Percentiles rank a stretch among this genome's conserved stretches.
These are phyloP conservation scores for Limenitis camilla DNA, from an alignment of 2,888 invertebrate genomes.

Conservation along the genomic window DNA sequence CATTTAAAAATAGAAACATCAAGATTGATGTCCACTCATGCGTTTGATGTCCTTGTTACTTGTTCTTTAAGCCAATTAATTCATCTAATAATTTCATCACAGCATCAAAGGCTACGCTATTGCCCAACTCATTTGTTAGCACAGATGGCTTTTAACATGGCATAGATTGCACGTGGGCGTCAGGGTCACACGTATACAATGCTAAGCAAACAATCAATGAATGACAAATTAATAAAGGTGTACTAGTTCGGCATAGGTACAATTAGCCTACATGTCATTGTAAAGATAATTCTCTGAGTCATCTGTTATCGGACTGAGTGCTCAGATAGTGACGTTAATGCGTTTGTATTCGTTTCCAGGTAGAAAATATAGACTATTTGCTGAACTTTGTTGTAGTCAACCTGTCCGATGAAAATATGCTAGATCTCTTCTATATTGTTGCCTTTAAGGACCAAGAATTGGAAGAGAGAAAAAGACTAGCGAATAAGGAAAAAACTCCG, in stretches of 20 bases:
- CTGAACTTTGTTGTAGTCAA: no score
- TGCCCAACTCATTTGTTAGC: conserved; percentile 27
- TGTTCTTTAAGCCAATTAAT: conserved; percentile 16
- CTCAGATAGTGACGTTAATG: background rate
- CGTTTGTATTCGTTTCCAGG: background rate
- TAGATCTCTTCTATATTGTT: no score
- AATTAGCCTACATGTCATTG: conserved; percentile 20
- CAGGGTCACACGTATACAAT: conserved; percentile 44
- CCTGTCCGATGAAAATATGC: no score
- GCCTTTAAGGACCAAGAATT: no score
- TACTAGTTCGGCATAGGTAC: conserved; percentile 20
- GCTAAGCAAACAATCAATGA: conserved; percentile 56
- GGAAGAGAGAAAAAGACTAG: no score
- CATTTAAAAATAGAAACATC: background rate
- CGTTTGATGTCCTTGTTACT: conserved; percentile 4
- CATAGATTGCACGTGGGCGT: conserved; percentile 45
- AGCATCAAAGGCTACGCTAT: conserved; percentile 14
- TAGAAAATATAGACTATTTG: no score
- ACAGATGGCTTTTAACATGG: conserved; percentile 35
- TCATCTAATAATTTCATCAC: conserved; percentile 19
- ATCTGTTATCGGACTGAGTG: background rate
- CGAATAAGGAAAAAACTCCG: no score
- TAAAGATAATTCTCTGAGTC: conserved; percentile 8
- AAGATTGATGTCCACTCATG: background rate
- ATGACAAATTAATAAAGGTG: conserved; percentile 48